Conservation (phyloP, 2,113 vertebrate genomes). For the Gallinago paraguaiae region DNA sequence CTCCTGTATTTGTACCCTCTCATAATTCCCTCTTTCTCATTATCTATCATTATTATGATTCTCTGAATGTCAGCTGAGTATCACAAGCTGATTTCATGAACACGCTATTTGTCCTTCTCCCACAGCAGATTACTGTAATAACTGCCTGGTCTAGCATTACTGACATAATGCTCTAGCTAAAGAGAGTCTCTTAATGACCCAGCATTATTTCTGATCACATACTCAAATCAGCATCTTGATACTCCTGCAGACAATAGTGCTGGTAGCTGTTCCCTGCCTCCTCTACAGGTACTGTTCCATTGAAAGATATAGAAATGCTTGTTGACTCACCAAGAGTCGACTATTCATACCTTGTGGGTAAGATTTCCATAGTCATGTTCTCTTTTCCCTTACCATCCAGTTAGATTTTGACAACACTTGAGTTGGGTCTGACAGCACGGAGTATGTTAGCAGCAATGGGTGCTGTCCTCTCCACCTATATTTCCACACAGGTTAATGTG, state of each 20-base stretch:
- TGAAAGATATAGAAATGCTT: background rate
- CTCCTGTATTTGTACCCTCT: background rate
- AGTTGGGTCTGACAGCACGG: background rate
- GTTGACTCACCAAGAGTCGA: background rate
- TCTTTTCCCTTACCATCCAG: background rate
- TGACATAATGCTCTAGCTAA: background rate
- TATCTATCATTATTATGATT: accelerated
- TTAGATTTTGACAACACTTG: background rate
- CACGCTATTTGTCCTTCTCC: background rate
- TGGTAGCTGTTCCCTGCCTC: background rate
- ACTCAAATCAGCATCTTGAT: background rate
- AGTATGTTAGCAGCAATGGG: background rate
- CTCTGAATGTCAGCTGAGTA: background rate
- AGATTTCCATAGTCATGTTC: background rate
- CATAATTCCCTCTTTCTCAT: background rate
- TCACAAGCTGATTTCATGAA: background rate
- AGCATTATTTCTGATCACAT: background rate
- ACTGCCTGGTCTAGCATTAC: background rate
- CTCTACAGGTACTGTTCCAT: background rate
- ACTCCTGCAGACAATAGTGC: background rate
- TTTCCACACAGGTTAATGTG: background rate
- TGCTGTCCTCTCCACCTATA: background rate
- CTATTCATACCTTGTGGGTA: background rate
- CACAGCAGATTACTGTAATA: background rate
- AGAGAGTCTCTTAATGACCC: background rate